Evolutionary conservation across 2,888 invertebrate genomes (phyloP), one percentile per base, ranked within the genome.

Genomic region (Sturmia bella): DNA sequence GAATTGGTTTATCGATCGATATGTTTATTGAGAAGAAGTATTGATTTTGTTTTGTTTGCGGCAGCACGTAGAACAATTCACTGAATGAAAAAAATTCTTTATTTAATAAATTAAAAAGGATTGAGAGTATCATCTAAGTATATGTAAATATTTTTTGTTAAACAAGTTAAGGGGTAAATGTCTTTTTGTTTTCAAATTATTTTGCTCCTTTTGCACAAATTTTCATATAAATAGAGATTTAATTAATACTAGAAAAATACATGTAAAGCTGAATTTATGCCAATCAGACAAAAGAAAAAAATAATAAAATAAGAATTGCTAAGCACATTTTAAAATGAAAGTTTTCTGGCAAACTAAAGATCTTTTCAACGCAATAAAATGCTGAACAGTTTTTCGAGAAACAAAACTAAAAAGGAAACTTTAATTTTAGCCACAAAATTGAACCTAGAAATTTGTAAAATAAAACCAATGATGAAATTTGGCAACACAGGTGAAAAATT

Each of bases 101-200:
- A 50, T 43, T 57, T 50, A 66, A 39, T 37, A 52, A 48, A 52
- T 52, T 15, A 32, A 59, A 59, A 37, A 32, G 24, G 19, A 24
- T 61, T 13, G 17, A n/a, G n/a, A n/a, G n/a, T n/a, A n/a, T n/a
- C n/a, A n/a, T n/a, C n/a, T n/a, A 48, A 13, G n/a, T 61, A 61
- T 50, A 37, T 61, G 41, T 63, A 61, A 27, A 3, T 32, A 7
- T 32, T 6, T 41, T 64, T 50, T 57, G 48, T 77, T 54, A 43
- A 61, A 43, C 13, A 69, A 72, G 59, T 52, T 39, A 64, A 52
- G 48, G 43, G 57, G 27, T 77, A 77, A 77, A 81, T 81, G 81
- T 77, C 77, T 81, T 81, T 80, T n/a, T n/a, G n/a, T n/a, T 68
- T 78, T 69, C 45, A 1, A 27, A 52, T 70, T 48, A 59, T 12